These are phyloP conservation scores for Nemotelus pantherinus DNA, from an alignment of 2,888 invertebrate species.

Conservation along the genomic window DNA sequence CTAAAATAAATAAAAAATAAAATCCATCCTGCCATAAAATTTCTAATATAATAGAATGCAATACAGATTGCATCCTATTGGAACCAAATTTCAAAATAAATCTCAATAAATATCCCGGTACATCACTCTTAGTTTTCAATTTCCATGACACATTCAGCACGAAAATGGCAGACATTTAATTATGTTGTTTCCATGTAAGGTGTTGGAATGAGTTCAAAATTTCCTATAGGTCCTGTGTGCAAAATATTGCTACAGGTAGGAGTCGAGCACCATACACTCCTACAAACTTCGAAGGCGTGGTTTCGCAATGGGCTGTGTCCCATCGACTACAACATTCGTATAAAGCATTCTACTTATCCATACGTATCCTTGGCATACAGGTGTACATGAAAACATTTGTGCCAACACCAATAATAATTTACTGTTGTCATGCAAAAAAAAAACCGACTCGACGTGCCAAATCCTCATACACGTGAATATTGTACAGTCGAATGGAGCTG, in stretches of 20 bases:
- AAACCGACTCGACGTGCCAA: conserved; percentile 8
- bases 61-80: too few species aligned
- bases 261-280: background rate
- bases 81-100: too few species aligned
- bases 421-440: conserved; percentile 30
- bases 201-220: conserved; percentile 40
- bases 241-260: conserved; percentile 20
- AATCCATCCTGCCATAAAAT: too few species aligned
- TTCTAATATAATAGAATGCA: too few species aligned
- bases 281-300: conserved; percentile 46
- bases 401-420: conserved; percentile 49
- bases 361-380: conserved; percentile 32
- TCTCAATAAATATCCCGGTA: too few species aligned
- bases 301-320: conserved; percentile 37
- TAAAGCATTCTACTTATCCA: background rate
- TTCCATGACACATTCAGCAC: background rate
- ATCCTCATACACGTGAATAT: background rate
- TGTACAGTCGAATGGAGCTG: background rate
- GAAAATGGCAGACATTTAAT: conserved; percentile 48
- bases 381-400: conserved; percentile 46
- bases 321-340: conserved; percentile 12
- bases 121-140: too few species aligned
- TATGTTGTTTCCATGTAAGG: conserved; percentile 45
- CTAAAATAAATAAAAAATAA: too few species aligned
- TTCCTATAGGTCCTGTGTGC: conserved; percentile 16